A percentile compares a stretch with the other conserved stretches of the same genome.
phyloP scores from a whole-genome alignment of 2,113 vertebrate species.

The Mellivora capensis region DNA sequence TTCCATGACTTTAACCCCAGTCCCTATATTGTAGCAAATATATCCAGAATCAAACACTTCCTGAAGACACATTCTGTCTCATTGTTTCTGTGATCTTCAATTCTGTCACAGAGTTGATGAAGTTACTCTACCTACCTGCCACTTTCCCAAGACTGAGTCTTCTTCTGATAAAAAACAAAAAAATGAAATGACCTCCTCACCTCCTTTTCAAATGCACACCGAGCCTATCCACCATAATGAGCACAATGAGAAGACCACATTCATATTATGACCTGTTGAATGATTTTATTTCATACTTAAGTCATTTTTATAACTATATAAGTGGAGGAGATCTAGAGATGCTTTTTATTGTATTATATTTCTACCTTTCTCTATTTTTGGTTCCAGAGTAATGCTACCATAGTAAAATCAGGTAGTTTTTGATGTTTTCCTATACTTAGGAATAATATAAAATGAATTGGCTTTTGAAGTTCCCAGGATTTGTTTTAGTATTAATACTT shows the following conservation, averaged over 20 bases:
- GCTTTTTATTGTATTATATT: background rate
- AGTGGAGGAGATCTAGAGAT: background rate
- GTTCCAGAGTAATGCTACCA: background rate
- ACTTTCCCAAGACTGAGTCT: background rate
- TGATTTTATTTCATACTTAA: background rate
- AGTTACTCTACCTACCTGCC: background rate
- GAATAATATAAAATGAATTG: background rate
- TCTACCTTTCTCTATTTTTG: background rate
- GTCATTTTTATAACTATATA: background rate
- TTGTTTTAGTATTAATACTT: background rate
- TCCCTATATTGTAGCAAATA: background rate
- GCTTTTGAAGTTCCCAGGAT: background rate
- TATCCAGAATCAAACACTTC: constrained; percentile 30
- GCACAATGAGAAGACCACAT: background rate
- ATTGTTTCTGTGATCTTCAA: constrained; percentile 11
- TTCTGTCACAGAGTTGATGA: constrained; percentile 7
- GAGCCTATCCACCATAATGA: background rate
- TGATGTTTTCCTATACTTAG: background rate
- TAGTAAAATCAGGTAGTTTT: background rate
- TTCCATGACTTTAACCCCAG: constrained; percentile 16
- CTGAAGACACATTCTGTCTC: background rate
- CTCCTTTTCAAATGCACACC: background rate
- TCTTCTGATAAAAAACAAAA: background rate
- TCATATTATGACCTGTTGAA: background rate
- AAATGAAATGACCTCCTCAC: background rate